Evolutionary conservation across 92 coral and sea anemone species (phyloP), one percentile per base, ranked within the genome.

Genomic region (Galaxea fascicularis): DNA sequence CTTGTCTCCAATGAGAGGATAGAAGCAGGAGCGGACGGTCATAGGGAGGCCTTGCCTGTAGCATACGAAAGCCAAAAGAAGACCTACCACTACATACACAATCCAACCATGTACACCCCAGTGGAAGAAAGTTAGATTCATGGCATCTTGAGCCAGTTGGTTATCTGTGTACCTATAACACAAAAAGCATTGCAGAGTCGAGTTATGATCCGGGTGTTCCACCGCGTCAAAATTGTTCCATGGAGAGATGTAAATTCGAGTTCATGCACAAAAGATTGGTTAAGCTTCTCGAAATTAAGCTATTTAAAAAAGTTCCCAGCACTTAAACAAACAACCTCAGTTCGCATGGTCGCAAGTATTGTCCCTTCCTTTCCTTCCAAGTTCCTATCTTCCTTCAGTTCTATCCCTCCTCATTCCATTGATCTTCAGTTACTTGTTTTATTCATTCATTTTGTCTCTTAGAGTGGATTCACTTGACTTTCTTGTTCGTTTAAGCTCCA

Each of bases 101-200:
- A 95, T 91, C 98, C 98, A 95, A 17, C 95, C 98, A 66, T 95
- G 98, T 26, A 93, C 81, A 8, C 97, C 98, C 98, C 98, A 95
- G 88, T 95, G 98, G 71, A 95, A 95, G 64, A 95, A 73, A 18
- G 97, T 95, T 85, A 95, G 53, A 65, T 95, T 95, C 76, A 95
- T 95, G 45, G 98, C 96, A 76, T 95, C 98, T 79, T 95, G 95
- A 10, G 95, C 94, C 67, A 90, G 65, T 56, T 95, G 95, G 76
- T 94, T 94, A 91, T 92, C 98, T 5, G 95, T 78, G 86, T 92
- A 90, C 77, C 95, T 66, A 60, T 26, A 41, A 60, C 7, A 28
- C 20, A 56, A 20, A 28, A 2, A 65, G 11, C 2, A 49, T 13
- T 14, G 21, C 41, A 65, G 70, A 11, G 41, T 65, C 44, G 14